Percentiles rank a stretch among this genome's conserved stretches.
phyloP scores from a whole-genome alignment of 2,888 invertebrate species.

The Cerastoderma edule region DNA sequence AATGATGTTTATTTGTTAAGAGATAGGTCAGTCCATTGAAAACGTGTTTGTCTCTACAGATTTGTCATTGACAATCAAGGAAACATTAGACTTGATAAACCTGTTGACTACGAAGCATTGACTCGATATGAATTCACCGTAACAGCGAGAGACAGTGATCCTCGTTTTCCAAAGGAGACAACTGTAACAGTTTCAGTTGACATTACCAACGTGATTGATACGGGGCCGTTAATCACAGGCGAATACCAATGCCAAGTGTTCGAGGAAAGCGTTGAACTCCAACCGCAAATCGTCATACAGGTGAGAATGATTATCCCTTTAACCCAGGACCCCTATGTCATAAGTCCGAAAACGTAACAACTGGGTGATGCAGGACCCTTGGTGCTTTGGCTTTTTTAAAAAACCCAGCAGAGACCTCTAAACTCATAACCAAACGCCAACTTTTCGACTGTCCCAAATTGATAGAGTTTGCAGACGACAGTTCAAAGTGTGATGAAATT shows the following conservation, averaged over 20 bases:
- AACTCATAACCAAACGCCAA: neutral
- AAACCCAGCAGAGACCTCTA: too few relatives aligned
- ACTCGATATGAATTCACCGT: constrained; percentile 26
- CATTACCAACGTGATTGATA: constrained; percentile 38
- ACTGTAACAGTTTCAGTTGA: constrained; percentile 16
- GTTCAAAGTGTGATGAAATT: too few relatives aligned
- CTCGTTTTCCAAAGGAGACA: neutral
- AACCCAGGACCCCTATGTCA: too few relatives aligned
- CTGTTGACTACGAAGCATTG: constrained; percentile 53
- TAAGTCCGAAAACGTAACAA: too few relatives aligned
- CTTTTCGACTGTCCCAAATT: neutral
- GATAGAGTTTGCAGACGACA: neutral
- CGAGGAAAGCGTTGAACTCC: constrained; percentile 34
- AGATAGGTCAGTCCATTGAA: neutral
- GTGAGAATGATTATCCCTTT: constrained; percentile 32
- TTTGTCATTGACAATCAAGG: constrained; percentile 89
- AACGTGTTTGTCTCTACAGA: constrained; percentile 57
- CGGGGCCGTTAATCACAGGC: constrained; percentile 40
- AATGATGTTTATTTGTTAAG: neutral
- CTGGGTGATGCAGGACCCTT: too few relatives aligned
- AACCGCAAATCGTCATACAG: constrained; percentile 43
- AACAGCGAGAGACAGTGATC: constrained; percentile 33
- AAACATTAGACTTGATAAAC: constrained; percentile 25
- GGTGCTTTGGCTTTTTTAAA: too few relatives aligned
- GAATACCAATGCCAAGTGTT: constrained; percentile 37